Evolutionary conservation across 2,888 invertebrate genomes (phyloP).

Genomic region (Andrena bucephala): DNA sequence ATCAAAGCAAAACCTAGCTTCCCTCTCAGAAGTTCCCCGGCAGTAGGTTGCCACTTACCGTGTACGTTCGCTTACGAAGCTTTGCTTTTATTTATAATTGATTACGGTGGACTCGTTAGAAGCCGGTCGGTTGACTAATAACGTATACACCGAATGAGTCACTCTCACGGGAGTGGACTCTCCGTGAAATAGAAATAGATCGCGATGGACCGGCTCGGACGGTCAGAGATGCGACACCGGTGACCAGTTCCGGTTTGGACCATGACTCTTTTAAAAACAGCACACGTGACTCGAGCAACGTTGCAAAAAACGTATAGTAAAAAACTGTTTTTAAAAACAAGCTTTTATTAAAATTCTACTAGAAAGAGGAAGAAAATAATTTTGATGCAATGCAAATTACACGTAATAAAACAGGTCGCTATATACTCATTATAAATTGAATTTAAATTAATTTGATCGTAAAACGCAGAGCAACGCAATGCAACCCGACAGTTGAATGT

Average conservation of each 20-base stretch:
- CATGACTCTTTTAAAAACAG: constrained; percentile 43
- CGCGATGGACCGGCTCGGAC: constrained; percentile 69
- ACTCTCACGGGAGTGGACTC: constrained; percentile 69
- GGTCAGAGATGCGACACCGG: constrained; percentile 60
- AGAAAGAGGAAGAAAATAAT: no score
- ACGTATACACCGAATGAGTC: constrained; percentile 69
- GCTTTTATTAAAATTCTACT: no score
- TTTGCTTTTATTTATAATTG: constrained; percentile 70
- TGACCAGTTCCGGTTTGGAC: constrained; percentile 63
- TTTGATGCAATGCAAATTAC: no score
- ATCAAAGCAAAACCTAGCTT: constrained; percentile 2
- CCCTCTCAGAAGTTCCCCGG: background rate
- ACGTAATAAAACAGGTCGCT: no score
- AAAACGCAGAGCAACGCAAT: no score
- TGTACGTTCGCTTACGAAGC: constrained; percentile 33
- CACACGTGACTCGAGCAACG: background rate
- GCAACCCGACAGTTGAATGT: no score
- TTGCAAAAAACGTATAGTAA: background rate
- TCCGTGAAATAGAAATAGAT: constrained; percentile 78
- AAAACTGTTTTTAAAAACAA: no score
- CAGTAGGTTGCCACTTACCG: background rate
- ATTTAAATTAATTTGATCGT: no score
- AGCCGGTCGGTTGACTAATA: constrained; percentile 69
- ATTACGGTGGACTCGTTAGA: constrained; percentile 70
- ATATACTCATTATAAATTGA: no score